Conservation (phyloP, 2,113 vertebrate genomes). For the Mungos mungo region DNA sequence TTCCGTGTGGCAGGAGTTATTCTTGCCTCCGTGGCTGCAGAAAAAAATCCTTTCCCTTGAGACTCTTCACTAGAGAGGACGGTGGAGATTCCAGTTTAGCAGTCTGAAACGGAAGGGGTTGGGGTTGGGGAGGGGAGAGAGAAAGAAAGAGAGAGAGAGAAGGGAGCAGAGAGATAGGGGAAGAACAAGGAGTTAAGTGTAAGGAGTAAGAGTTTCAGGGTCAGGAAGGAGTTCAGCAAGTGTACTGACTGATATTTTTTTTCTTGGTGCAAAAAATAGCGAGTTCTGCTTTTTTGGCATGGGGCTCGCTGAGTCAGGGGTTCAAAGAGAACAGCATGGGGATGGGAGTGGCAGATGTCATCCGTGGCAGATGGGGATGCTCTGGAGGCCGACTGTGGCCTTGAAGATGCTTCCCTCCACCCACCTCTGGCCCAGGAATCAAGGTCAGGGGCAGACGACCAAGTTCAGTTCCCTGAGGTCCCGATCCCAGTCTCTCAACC, state of each 20-base stretch:
- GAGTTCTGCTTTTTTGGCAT: slow-evolving; percentile 62
- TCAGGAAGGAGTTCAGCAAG: slow-evolving; percentile 52
- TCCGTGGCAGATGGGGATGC: slow-evolving; percentile 66
- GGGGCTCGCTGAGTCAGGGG: slow-evolving; percentile 66
- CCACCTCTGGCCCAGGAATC: slow-evolving; percentile 43
- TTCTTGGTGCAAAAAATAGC: slow-evolving; percentile 46
- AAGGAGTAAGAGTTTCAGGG: slow-evolving; percentile 16
- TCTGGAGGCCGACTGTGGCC: slow-evolving; percentile 48
- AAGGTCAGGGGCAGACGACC: slow-evolving; percentile 63
- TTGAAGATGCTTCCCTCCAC: slow-evolving; percentile 61
- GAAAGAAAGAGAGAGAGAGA: background rate
- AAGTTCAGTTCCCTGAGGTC: slow-evolving; percentile 50
- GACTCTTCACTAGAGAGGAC: background rate
- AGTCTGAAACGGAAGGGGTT: background rate
- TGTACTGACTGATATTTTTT: background rate
- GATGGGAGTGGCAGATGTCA: slow-evolving; percentile 35
- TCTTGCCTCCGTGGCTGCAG: background rate
- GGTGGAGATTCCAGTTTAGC: background rate
- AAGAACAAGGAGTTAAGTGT: slow-evolving; percentile 35
- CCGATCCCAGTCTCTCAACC: background rate
- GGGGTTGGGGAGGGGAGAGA: background rate
- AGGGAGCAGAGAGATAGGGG: background rate
- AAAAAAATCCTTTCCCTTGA: background rate
- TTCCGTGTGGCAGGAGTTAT: background rate
- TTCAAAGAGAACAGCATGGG: slow-evolving; percentile 69